These are phyloP conservation scores for Jordanella pulchra DNA, from an alignment of 2,797 vertebrate genomes.

Conservation along the genomic window DNA sequence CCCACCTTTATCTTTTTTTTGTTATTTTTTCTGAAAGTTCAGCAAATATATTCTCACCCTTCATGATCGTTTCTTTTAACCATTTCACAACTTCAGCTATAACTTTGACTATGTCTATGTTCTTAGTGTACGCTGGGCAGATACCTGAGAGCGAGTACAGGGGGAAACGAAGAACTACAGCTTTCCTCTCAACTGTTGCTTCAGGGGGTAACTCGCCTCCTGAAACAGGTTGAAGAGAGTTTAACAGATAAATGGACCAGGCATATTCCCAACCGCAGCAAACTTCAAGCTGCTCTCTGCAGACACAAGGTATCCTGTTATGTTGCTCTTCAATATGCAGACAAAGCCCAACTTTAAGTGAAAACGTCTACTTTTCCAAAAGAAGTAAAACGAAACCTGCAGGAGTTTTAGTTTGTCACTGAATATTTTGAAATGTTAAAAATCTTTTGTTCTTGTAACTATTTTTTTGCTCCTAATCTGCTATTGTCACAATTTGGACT, in stretches of 20 bases:
- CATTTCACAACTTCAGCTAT: conserved; percentile 21
- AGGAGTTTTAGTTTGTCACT: not conserved
- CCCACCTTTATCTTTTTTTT: not conserved
- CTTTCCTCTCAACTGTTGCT: conserved; percentile 78
- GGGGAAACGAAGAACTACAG: conserved; percentile 69
- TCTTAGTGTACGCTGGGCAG: conserved; percentile 55
- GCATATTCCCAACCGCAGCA: conserved; percentile 72
- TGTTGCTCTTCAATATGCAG: conserved; percentile 29
- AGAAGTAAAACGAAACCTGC: not conserved
- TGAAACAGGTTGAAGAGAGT: conserved; percentile 81
- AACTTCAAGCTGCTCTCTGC: conserved; percentile 78
- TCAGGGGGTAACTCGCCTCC: conserved; percentile 76
- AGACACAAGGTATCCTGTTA: conserved; percentile 83
- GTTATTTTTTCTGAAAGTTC: not conserved
- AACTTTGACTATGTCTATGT: conserved; percentile 24
- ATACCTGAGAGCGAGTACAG: conserved; percentile 74
- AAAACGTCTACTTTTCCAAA: conserved; percentile 4
- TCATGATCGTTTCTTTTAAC: conserved; percentile 13
- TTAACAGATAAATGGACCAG: conserved; percentile 65
- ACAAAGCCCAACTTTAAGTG: conserved; percentile 20
- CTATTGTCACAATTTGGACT: conserved; percentile 18
- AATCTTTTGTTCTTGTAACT: not conserved
- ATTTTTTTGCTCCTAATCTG: not conserved
- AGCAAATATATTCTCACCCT: not conserved
- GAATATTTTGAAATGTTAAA: not conserved